Percentiles rank a stretch among this genome's conserved stretches.
Conservation (phyloP, 2,888 invertebrate species). For the Podabrus alpinus region DNA sequence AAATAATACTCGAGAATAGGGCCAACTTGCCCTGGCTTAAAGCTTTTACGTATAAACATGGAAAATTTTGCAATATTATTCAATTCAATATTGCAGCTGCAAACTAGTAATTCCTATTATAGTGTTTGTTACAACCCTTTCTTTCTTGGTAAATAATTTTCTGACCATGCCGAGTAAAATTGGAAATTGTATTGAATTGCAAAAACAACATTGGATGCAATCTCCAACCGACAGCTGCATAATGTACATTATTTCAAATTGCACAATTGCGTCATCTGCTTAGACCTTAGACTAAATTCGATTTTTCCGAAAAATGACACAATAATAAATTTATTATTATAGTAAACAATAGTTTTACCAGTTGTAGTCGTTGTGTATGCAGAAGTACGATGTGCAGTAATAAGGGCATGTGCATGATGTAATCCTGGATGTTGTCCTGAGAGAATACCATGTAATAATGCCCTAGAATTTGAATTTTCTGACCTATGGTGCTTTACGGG, state of each 20-base stretch:
- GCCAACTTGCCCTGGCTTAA: background rate
- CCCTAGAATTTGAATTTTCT: constrained; percentile 46
- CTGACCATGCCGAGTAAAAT: background rate
- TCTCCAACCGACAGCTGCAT: background rate
- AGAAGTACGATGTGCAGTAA: constrained; percentile 63
- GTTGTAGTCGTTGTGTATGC: constrained; percentile 67
- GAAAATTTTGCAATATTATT: constrained; percentile 16
- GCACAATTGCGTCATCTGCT: background rate
- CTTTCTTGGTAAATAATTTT: constrained; percentile 6
- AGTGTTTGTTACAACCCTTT: constrained; percentile 24
- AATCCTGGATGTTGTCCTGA: constrained; percentile 59
- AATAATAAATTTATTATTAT: background rate
- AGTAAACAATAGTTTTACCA: constrained; percentile 54
- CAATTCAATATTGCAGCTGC: constrained; percentile 25
- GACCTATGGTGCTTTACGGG: constrained; percentile 32
- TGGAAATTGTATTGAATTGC: constrained; percentile 24
- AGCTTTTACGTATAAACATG: background rate
- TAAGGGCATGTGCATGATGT: constrained; percentile 46
- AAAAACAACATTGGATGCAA: constrained; percentile 1
- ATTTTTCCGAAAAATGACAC: background rate
- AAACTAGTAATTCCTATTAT: constrained; percentile 12
- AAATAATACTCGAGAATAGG: constrained; percentile 9
- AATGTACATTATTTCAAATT: background rate
- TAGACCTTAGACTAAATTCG: background rate
- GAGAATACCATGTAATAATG: constrained; percentile 67